Base-by-base conservation (phyloP, 2,888 invertebrate species). In the Galerucella calmariensis region DNA sequence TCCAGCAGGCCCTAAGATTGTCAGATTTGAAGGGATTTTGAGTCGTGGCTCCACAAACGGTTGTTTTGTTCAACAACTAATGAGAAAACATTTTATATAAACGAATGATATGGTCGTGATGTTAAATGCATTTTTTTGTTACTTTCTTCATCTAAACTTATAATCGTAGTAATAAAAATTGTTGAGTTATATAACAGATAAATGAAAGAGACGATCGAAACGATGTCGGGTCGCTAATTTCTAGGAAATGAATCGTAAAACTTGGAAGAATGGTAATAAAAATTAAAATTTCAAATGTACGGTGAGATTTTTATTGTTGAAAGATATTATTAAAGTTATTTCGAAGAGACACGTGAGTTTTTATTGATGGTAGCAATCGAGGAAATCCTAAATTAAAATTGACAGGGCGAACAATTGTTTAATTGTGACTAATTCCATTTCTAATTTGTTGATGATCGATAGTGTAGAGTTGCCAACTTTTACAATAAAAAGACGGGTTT, bases 111-210 rank as follows among this genome's bases (percentile, higher is more conserved):
- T n/a, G 16, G n/a, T 53, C 53, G 53, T 53, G 53, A 53, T 53
- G 16, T 53, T 16, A 16, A 53, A 53, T 16, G 16, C 53, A 12
- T 53, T 53, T 53, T n/a, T n/a, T 41, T 41, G 5, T 41, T 1
- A 16, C n/a, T 53, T n/a, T n/a, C 16, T 66, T 51, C 53, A 66
- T 66, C 66, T 66, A 12, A 66, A 66, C 11, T 53, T 11, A 53
- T 14, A 51, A 66, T 66, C 66, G 24, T 24, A 27, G 14, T 16
- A 48, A 66, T 66, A 66, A 66, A 66, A 53, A 27, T 20, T 2
- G 24, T 24, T 12, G 27, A 66, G 51, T 66, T 66, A 66, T 66
- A 16, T 66, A 66, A 66, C 51, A n/a, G 10, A 51, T 12, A 27
- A 9, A 51, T 53, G 27, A 51, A 41, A 66, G 66, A 27, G 48